Evolutionary conservation across 2,888 invertebrate genomes (phyloP).

Genomic region (Apocheima hispidaria): DNA sequence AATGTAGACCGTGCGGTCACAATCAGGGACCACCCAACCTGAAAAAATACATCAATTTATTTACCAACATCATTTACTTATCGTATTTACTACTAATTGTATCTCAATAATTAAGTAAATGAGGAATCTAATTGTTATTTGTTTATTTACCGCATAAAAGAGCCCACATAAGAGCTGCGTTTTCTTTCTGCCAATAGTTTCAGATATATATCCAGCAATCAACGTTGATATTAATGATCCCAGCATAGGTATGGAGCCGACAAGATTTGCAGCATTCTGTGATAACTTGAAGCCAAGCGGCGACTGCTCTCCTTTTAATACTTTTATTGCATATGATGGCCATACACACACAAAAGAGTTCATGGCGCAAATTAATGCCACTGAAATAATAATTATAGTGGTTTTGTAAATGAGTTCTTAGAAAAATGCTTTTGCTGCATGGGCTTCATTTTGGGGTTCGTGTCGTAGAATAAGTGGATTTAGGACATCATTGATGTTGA

Average conservation of each 20-base stretch:
- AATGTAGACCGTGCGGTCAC: constrained; percentile 47
- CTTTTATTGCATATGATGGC: constrained; percentile 54
- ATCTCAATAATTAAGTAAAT: no score
- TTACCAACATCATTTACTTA: neutral
- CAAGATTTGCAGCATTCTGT: constrained; percentile 46
- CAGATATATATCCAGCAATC: constrained; percentile 45
- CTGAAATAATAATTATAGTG: constrained; percentile 43
- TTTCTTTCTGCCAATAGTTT: constrained; percentile 55
- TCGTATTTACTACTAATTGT: neutral
- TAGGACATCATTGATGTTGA: no score
- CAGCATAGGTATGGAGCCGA: constrained; percentile 55
- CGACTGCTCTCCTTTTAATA: constrained; percentile 47
- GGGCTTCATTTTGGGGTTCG: no score
- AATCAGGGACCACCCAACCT: constrained; percentile 58
- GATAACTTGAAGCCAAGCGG: constrained; percentile 51
- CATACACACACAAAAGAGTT: constrained; percentile 47
- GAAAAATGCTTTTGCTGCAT: no score
- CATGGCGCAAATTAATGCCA: constrained; percentile 43
- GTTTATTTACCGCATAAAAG: constrained; percentile 47
- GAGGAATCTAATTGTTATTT: no score
- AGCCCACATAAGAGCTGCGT: constrained; percentile 48
- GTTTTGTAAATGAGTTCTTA: no score
- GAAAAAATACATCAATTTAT: constrained; percentile 33
- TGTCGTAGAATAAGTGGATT: no score
- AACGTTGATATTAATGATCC: constrained; percentile 47